These are phyloP conservation scores for Sclerurus mexicanus DNA, from an alignment of 2,113 vertebrate species.

Conservation along the genomic window DNA sequence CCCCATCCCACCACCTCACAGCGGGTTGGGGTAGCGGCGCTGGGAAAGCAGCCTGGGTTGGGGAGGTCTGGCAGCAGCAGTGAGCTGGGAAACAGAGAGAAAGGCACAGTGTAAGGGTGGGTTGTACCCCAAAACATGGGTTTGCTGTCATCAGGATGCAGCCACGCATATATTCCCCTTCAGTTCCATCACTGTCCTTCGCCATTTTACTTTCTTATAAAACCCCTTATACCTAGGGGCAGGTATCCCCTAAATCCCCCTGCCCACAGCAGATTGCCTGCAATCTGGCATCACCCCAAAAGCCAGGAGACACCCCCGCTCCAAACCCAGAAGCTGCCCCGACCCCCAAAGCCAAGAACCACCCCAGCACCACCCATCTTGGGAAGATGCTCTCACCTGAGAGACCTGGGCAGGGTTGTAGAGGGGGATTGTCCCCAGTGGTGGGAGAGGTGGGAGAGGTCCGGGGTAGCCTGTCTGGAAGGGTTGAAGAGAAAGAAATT, in stretches of 20 bases:
- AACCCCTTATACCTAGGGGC: rapidly evolving
- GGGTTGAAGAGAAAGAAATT: not conserved
- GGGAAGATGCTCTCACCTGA: constrained; percentile 47
- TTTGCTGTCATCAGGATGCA: too few relatives aligned
- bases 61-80: not conserved
- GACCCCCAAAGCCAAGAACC: not conserved
- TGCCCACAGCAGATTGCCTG: rapidly evolving
- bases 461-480: not conserved
- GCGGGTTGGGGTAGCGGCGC: constrained; percentile 48
- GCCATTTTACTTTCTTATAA: rapidly evolving
- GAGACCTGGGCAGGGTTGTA: constrained; percentile 71
- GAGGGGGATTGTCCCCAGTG: constrained; percentile 47
- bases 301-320: not conserved
- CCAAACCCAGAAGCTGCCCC: not conserved
- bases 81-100: constrained; percentile 46
- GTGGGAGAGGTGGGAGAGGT: not conserved
- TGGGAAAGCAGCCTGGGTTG: constrained; percentile 58
- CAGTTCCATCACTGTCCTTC: rapidly evolving
- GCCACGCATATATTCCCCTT: not conserved
- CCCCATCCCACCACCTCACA: not conserved
- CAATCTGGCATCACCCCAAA: not conserved
- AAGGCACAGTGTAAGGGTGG: not conserved
- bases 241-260: too few relatives aligned
- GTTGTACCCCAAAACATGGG: not conserved
- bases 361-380: not conserved